Evolutionary conservation across 2,113 vertebrate species (phyloP).

Genomic region (Onychorhynchus coronatus): DNA sequence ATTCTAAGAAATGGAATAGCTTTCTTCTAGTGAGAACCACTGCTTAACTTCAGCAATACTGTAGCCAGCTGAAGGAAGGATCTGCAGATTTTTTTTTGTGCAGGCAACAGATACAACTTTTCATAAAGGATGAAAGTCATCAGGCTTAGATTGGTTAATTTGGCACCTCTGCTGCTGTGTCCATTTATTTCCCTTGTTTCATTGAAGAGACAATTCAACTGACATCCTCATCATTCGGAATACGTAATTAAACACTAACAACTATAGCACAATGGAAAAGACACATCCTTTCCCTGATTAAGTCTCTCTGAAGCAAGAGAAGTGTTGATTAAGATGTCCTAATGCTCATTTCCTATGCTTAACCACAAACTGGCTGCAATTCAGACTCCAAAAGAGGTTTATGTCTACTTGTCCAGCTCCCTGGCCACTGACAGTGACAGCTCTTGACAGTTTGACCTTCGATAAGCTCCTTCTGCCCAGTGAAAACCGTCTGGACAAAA

Average conservation of each 20-base stretch:
- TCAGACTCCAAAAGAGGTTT: not conserved
- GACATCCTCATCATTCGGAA: not conserved
- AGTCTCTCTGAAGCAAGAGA: not conserved
- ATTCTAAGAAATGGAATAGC: not conserved
- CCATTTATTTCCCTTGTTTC: not conserved
- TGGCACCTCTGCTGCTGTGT: not conserved
- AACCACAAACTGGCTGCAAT: not conserved
- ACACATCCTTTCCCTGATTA: not conserved
- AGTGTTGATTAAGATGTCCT: not conserved
- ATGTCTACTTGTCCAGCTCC: not conserved
- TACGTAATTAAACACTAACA: not conserved
- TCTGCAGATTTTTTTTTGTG: not conserved
- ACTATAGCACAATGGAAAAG: not conserved
- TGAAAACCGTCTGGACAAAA: not conserved
- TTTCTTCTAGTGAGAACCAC: not conserved
- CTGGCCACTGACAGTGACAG: not conserved
- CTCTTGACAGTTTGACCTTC: not conserved
- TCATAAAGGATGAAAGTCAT: not conserved
- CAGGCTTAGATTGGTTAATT: not conserved
- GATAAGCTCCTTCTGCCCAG: not conserved
- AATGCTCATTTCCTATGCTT: not conserved
- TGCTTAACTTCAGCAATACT: not conserved
- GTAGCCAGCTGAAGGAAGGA: not conserved
- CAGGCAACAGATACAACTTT: not conserved
- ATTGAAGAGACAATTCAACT: not conserved